Conservation (phyloP, 2,113 vertebrate genomes). For the Tympanuchus pallidicinctus region DNA sequence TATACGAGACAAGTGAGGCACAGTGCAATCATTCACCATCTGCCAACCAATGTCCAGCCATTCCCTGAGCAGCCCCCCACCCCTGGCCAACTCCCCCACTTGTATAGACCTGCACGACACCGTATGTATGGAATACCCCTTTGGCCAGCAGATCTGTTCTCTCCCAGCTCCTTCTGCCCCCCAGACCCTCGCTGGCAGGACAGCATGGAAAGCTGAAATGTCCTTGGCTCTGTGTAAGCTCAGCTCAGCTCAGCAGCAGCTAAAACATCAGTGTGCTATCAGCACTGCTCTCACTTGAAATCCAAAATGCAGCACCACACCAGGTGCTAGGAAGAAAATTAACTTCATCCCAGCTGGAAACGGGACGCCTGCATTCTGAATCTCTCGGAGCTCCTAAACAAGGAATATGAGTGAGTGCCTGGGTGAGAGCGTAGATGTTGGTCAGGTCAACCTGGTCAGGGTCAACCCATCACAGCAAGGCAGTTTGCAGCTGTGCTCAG, state of each 20-base stretch:
- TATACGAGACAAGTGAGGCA: background rate
- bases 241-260: background rate
- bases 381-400: rapidly evolving
- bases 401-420: background rate
- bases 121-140: too few species aligned
- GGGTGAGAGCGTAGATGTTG: too few species aligned
- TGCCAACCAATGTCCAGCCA: background rate
- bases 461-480: background rate
- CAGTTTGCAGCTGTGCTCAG: background rate
- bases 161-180: background rate
- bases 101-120: too few species aligned
- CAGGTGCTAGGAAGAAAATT: background rate
- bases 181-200: background rate
- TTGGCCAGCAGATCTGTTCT: background rate
- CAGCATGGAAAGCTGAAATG: background rate
- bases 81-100: background rate
- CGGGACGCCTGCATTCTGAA: background rate
- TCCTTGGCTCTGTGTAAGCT: background rate
- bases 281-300: background rate
- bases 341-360: background rate
- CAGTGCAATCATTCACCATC: background rate
- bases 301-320: background rate
- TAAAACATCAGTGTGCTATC: background rate
- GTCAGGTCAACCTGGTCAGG: rapidly evolving
- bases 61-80: background rate